Conservation (phyloP, 2,113 vertebrate species). For the Rhipidura dahli region DNA sequence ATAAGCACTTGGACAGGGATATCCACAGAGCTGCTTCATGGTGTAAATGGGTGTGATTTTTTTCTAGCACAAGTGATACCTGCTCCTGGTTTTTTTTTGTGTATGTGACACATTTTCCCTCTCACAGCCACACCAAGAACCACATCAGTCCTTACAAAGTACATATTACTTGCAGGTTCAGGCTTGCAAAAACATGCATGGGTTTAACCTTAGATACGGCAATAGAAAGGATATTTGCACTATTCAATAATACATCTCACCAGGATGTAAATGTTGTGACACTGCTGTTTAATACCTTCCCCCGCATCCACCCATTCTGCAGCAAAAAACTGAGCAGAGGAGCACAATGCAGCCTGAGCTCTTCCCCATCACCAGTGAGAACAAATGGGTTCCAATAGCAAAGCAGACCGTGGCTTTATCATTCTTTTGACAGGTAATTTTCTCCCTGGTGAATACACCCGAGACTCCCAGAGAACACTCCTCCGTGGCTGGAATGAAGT, state of each 20-base stretch:
- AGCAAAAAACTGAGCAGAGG: neutral
- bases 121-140: neutral
- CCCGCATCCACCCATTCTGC: neutral
- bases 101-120: neutral
- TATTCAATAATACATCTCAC: neutral
- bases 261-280: neutral
- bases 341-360: neutral
- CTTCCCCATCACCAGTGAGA: conserved; percentile 33
- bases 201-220: neutral
- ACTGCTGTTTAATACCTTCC: neutral
- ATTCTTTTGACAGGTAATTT: conserved; percentile 67
- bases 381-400: conserved; percentile 54
- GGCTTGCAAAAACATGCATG: neutral
- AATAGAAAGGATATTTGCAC: neutral
- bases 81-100: neutral
- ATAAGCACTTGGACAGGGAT: neutral
- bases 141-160: neutral
- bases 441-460: neutral
- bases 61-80: neutral
- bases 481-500: conserved; percentile 8
- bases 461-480: neutral
- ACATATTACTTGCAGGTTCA: neutral
- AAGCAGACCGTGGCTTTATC: conserved; percentile 26
- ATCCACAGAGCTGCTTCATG: neutral
- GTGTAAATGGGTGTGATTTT: neutral